A percentile compares a stretch with the other conserved stretches of the same genome.
phyloP scores from a whole-genome alignment of 2,888 invertebrate genomes.

The Aplocera efformata region DNA sequence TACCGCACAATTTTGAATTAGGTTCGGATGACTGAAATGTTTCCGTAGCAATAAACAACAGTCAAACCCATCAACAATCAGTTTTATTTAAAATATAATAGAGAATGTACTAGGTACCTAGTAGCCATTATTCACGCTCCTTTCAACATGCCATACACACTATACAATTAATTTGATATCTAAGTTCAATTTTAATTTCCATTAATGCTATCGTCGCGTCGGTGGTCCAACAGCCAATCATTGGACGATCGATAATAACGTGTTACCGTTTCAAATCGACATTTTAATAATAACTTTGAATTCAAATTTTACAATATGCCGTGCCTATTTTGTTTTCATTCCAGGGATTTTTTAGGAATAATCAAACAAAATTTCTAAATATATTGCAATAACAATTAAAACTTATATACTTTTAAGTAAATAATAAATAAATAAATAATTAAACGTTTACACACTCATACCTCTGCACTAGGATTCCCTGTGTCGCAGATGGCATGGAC shows the following conservation, averaged over 20 bases:
- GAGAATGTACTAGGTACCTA: constrained; percentile 8
- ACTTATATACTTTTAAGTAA: no score
- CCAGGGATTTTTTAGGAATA: no score
- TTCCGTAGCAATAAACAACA: constrained; percentile 7
- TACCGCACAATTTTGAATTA: not conserved
- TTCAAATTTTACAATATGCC: constrained; percentile 37
- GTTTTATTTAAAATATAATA: constrained; percentile 18
- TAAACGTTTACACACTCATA: no score
- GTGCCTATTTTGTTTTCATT: no score
- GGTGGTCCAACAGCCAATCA: constrained; percentile 55
- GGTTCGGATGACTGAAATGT: constrained; percentile 2
- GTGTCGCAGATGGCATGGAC: no score
- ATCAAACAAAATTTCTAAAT: no score
- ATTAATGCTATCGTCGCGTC: constrained; percentile 48
- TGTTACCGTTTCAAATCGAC: constrained; percentile 50
- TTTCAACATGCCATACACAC: constrained; percentile 12
- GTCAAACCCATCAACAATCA: not conserved
- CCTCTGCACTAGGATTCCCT: no score
- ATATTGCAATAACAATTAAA: no score
- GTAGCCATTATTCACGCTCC: constrained; percentile 22
- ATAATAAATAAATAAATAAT: no score
- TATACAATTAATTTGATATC: constrained; percentile 30
- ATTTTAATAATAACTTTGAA: constrained; percentile 52
- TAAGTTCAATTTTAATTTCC: constrained; percentile 46
- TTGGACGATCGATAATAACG: constrained; percentile 51